Evolutionary conservation across 2,797 vertebrate genomes (phyloP), one percentile per base, ranked within the genome.

Genomic region (Sebastes vulpes): DNA sequence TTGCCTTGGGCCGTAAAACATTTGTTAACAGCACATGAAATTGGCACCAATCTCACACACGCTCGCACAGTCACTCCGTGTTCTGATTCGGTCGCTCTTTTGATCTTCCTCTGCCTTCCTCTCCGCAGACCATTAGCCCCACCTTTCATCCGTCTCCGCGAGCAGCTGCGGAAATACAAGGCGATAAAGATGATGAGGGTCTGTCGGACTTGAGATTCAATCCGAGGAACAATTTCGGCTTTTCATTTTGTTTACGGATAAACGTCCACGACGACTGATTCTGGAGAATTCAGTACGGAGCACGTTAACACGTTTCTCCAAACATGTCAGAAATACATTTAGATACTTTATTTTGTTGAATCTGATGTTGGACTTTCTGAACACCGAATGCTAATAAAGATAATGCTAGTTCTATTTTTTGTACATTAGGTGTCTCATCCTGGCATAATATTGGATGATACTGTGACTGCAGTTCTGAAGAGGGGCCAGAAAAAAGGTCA

Each of bases 51-150:
- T 58, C 82, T 38, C 50, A 56, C 69, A 56, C 69, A 52, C 29
- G 3, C 64, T 71, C 20, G 25, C 42, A 26, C 31, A 46, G 18
- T 67, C 23, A 38, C 21, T 72, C 12, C 6, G 16, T 35, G 57
- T 59, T 79, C 46, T 50, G 11, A 68, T 77, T 11, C 1, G 25
- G 50, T 11, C 10, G 11, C 26, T 63, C 52, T 18, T 69, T 67
- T 84, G 61, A 82, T 83, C 81, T 82, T 66, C 67, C 61, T 59
- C 59, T 50, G 64, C 52, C 48, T 70, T 52, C 70, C 18, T 77
- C 71, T 65, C 61, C 12, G 31, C 76, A 82, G 68, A 77, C 77
- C 73, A 53, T 42, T 28, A 65, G 63, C 32, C 58, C 8, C 29
- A 73, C 65, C 64, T 77, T 63, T 18, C 7, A 25, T 32, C 58